These are phyloP conservation scores for Gyrodactylus salaris DNA, from an alignment of 1,140 invertebrate species.

Conservation along the genomic window DNA sequence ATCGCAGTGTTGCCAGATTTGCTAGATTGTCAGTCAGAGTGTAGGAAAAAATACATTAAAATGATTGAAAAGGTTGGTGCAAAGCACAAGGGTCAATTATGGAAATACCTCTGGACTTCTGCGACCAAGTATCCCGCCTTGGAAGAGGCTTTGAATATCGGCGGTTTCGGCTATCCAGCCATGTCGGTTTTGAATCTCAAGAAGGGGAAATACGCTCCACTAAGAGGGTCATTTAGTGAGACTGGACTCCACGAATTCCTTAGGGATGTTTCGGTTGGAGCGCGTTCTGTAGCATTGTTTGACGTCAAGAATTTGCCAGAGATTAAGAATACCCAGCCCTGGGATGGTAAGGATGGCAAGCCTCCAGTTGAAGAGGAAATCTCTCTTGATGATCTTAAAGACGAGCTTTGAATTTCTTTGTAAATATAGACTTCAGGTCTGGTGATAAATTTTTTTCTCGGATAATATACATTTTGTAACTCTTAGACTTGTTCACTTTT, in stretches of 20 bases:
- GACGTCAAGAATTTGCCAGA: constrained; percentile 46
- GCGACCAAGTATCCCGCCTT: constrained; percentile 44
- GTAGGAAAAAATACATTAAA: constrained; percentile 52
- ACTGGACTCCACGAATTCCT: constrained; percentile 76
- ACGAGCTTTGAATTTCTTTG: not conserved
- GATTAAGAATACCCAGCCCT: constrained; percentile 35
- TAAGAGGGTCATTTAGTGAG: constrained; percentile 66
- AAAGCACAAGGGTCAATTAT: constrained; percentile 70
- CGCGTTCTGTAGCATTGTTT: constrained; percentile 56
- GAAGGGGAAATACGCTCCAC: constrained; percentile 73
- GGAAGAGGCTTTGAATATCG: constrained; percentile 61
- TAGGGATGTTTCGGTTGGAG: constrained; percentile 39
- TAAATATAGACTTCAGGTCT: not conserved
- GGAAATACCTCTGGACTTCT: constrained; percentile 89
- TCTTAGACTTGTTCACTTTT: no score
- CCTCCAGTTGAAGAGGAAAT: not conserved
- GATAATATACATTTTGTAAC: no score
- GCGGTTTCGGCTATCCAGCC: constrained; percentile 36
- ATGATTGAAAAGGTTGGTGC: constrained; percentile 41
- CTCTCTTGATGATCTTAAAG: not conserved
- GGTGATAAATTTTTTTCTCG: no score
- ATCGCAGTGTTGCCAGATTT: constrained; percentile 76
- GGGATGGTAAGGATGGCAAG: constrained; percentile 87
- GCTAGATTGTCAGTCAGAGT: constrained; percentile 69
- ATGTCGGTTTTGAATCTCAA: constrained; percentile 77